Base-by-base conservation (phyloP, 2,113 vertebrate genomes). In the Grus americana region DNA sequence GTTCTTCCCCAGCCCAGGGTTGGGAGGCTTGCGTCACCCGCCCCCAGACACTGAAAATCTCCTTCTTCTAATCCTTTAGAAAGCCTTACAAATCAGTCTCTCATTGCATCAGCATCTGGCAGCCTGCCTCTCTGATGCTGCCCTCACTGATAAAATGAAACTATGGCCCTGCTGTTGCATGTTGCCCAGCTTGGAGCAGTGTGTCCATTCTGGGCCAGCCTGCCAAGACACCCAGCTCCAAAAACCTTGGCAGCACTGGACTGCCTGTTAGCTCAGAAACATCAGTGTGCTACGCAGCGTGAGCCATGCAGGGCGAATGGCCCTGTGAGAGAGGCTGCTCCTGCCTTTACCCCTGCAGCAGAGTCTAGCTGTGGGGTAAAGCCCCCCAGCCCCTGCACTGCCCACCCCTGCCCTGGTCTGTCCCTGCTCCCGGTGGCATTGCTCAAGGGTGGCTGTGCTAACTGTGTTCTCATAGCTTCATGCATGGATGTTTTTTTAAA, bases 251-350 rank as follows among this genome's bases (percentile, higher is more conserved):
- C 70, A 42, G 38, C 23, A 16, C 42, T 18, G 44, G 4, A 38
- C 6, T 67, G 10, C 17, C n/a, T 3, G 1, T 82, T 15, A 38
- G 30, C 38, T 68, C 54, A 36, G 54, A n/a, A 13, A 4, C 0
- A 0, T 18, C 52, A 70, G 42, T 1, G 15, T 11, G n/a, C 49
- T 46, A 20, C 4, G 4, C 40, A 36, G 34, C 0, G 0, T 17
- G 24, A 90, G 38, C 36, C 36, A 10, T 9, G 47, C 17, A 8
- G 32, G 40, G 29, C 3, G 1, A 42, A 26, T 7, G 19, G 26
- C 30, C 30, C 15, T 10, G 18, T 11, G 62, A 6, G n/a, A 15
- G 27, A 49, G 15, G 32, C 5, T 4, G 23, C 50, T 80, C 34
- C 89, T 86, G 79, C 62, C 62, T 42, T 52, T 52, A 15, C 50